phyloP scores from a whole-genome alignment of 2,797 vertebrate species.

The Spizella passerina region DNA sequence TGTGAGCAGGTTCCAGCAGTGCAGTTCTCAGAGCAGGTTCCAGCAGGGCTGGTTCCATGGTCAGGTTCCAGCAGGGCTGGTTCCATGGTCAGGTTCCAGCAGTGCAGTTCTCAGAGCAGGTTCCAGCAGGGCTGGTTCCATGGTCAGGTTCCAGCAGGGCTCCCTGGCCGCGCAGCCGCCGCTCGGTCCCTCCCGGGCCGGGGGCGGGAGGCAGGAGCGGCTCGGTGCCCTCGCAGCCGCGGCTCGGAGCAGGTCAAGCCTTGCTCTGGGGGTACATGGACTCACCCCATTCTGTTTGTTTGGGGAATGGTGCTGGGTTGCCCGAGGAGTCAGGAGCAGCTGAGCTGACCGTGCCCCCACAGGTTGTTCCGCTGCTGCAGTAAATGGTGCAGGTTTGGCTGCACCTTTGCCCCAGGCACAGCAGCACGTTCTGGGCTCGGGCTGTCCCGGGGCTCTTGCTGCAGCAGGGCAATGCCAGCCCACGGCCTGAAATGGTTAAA shows the following conservation, averaged over 20 bases:
- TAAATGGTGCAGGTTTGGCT: not conserved
- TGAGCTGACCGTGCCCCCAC: accelerated
- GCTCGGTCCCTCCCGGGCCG: not conserved
- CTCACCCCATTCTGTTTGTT: accelerated
- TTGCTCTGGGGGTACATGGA: not conserved
- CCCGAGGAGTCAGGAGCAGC: not conserved
- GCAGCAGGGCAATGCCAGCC: not conserved
- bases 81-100: no score
- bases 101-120: no score
- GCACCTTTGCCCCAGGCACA: not conserved
- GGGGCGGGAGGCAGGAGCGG: not conserved
- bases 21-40: no score
- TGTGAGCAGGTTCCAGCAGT: not conserved
- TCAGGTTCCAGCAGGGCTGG: no score
- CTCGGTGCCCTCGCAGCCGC: accelerated
- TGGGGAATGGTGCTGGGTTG: not conserved
- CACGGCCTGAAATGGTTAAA: not conserved
- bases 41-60: no score
- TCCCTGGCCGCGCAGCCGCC: not conserved
- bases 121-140: no score
- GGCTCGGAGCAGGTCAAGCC: accelerated
- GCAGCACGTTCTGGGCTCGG: not conserved
- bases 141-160: no score
- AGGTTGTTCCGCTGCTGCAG: not conserved
- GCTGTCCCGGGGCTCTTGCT: not conserved